Conservation (phyloP, 1,140 invertebrate species). For the Caenorhabditis briggsae region DNA sequence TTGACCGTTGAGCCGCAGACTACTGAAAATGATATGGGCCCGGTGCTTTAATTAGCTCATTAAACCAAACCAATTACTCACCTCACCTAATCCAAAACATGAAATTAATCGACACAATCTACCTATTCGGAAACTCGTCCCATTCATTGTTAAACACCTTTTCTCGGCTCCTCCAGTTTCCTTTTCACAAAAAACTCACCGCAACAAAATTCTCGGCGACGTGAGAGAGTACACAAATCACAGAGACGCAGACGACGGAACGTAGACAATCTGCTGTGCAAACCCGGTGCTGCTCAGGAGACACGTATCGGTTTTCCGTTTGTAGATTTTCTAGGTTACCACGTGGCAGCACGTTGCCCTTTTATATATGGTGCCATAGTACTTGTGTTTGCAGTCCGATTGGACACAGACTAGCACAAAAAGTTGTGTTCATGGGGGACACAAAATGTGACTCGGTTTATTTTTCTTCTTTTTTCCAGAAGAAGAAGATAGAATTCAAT, state of each 20-base stretch:
- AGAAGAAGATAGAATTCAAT: no score
- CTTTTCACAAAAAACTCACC: background rate
- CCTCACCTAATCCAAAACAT: background rate
- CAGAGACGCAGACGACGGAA: background rate
- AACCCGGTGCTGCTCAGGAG: background rate
- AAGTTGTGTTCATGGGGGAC: no score
- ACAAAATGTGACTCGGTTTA: no score
- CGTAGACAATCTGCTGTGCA: conserved; percentile 27
- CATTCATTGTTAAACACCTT: background rate
- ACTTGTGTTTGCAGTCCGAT: background rate
- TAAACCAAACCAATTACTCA: background rate
- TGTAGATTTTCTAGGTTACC: no score
- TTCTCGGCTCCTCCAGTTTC: background rate
- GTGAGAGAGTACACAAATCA: background rate
- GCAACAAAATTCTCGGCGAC: background rate
- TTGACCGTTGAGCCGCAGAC: no score
- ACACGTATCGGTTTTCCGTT: no score
- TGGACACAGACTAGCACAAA: no score
- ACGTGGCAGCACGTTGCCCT: background rate
- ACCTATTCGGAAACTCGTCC: conserved; percentile 18
- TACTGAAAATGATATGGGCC: no score
- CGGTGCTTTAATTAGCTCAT: no score
- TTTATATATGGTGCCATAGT: background rate
- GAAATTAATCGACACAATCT: conserved; percentile 12
- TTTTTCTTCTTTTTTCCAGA: no score